Percentiles rank a stretch among this genome's conserved stretches.
These are phyloP conservation scores for Conus canariensis DNA, from an alignment of 2,888 invertebrate species.

Conservation along the genomic window DNA sequence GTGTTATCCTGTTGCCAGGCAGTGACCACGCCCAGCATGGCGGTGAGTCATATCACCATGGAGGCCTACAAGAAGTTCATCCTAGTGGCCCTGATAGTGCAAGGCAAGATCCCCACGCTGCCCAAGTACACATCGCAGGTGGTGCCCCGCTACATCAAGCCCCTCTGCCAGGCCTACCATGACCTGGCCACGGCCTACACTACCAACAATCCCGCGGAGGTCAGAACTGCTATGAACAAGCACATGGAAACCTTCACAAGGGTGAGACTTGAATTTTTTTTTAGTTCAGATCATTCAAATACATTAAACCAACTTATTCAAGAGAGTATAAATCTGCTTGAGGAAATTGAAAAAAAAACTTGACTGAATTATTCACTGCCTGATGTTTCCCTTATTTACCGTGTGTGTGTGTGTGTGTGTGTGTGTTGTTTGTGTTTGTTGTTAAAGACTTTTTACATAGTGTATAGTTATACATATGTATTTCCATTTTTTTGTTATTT, in stretches of 20 bases:
- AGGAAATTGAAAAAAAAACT: too few species aligned
- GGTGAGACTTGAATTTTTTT: slow-evolving; percentile 63
- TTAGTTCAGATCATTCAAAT: too few species aligned
- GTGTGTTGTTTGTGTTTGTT: too few species aligned
- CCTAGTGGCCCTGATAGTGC: slow-evolving; percentile 92
- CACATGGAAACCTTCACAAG: slow-evolving; percentile 89
- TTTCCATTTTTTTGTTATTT: too few species aligned
- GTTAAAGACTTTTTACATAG: too few species aligned
- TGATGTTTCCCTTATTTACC: too few species aligned
- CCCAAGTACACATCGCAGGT: slow-evolving; percentile 96
- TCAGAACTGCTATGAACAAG: slow-evolving; percentile 86
- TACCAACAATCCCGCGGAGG: slow-evolving; percentile 86
- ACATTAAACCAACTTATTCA: not conserved
- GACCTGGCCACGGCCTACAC: slow-evolving; percentile 91
- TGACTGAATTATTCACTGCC: too few species aligned
- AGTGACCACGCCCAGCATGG: slow-evolving; percentile 89
- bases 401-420: too few species aligned
- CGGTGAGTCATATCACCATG: slow-evolving; percentile 96
- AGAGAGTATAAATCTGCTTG: too few species aligned
- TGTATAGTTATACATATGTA: too few species aligned
- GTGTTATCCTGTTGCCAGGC: slow-evolving; percentile 79
- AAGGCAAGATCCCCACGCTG: slow-evolving; percentile 89
- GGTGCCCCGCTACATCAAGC: slow-evolving; percentile 83
- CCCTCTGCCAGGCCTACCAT: slow-evolving; percentile 85
- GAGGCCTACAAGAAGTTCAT: slow-evolving; percentile 98